phyloP scores from a whole-genome alignment of 2,113 vertebrate species.

The Corydoras maculifer region DNA sequence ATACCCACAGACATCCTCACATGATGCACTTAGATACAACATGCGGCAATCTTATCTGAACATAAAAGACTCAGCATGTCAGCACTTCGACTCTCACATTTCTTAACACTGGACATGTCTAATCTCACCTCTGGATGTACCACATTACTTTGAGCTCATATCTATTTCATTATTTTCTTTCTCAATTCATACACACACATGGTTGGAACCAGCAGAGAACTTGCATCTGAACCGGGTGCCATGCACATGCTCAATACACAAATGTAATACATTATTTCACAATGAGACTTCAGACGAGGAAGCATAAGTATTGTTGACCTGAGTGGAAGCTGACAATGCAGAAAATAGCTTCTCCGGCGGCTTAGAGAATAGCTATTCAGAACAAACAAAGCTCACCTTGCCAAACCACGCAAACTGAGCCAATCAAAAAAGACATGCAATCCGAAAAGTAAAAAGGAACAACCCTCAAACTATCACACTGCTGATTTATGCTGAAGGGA shows the following conservation, averaged over 20 bases:
- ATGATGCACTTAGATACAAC: too few species aligned
- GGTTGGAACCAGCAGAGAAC: not conserved
- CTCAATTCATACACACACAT: not conserved
- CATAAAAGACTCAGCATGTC: too few species aligned
- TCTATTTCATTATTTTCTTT: too few species aligned
- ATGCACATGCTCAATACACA: constrained; percentile 11
- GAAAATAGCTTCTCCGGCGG: constrained; percentile 20
- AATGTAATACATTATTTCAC: constrained; percentile 23
- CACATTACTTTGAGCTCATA: too few species aligned
- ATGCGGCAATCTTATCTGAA: too few species aligned
- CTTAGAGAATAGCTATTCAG: constrained; percentile 22
- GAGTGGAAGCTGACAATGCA: constrained; percentile 24
- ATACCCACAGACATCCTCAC: too few species aligned
- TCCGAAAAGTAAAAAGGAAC: not conserved
- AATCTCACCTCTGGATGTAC: too few species aligned
- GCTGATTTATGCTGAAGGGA: not conserved
- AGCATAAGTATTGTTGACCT: constrained; percentile 35
- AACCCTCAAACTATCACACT: not conserved
- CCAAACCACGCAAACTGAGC: constrained; percentile 8
- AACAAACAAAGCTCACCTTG: constrained; percentile 12
- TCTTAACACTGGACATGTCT: too few species aligned
- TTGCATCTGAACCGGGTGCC: too few species aligned
- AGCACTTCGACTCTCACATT: too few species aligned
- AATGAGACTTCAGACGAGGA: constrained; percentile 10
- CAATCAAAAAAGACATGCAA: not conserved